These are phyloP conservation scores for Passer montanus DNA, from an alignment of 2,113 vertebrate genomes.

Conservation along the genomic window DNA sequence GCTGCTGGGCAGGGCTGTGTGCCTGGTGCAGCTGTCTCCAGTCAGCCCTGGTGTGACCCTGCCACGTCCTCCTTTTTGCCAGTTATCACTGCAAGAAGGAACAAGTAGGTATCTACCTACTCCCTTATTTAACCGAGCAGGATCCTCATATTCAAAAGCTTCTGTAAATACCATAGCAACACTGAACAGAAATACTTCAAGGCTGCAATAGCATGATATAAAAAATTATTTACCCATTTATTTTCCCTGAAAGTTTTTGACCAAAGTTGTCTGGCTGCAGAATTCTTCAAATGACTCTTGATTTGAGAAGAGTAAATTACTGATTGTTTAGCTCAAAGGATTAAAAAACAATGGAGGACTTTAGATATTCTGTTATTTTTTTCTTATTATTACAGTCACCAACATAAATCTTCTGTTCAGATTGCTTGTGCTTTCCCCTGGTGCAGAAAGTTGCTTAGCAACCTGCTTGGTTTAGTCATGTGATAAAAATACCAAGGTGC, in stretches of 20 bases:
- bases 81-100: neutral
- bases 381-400: constrained; percentile 33
- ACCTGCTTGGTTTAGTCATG: constrained; percentile 56
- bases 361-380: constrained; percentile 24
- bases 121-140: neutral
- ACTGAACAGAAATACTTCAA: neutral
- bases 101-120: neutral
- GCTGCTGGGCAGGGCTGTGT: neutral
- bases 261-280: neutral
- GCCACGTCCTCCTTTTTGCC: neutral
- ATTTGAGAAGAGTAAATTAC: neutral
- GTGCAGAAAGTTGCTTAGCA: constrained; percentile 69
- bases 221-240: neutral
- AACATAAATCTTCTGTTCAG: constrained; percentile 61
- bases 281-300: neutral
- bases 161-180: neutral
- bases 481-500: constrained; percentile 57
- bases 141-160: neutral
- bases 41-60: neutral
- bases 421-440: constrained; percentile 20
- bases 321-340: neutral
- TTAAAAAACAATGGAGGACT: neutral
- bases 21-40: fast-evolving
- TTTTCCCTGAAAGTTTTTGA: neutral
- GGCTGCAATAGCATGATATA: fast-evolving